Evolutionary conservation across 1,140 invertebrate genomes (phyloP).

Genomic region (Cylas formicarius): DNA sequence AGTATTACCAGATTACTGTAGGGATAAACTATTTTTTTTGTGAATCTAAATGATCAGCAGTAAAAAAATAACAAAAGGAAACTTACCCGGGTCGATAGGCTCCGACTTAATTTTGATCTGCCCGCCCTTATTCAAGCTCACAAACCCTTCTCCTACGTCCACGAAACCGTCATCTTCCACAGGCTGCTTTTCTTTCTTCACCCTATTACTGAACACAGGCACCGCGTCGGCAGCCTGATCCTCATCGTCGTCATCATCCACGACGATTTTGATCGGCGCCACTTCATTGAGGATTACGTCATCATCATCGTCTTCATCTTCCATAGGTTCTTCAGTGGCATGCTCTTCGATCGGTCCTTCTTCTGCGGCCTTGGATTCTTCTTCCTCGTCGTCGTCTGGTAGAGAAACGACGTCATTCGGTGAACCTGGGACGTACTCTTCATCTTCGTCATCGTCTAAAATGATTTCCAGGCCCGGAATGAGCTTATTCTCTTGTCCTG

Average conservation of each 20-base stretch:
- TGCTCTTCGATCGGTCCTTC: conserved; percentile 12
- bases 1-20: too few species aligned
- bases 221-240: conserved; percentile 41
- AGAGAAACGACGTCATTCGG: conserved; percentile 22
- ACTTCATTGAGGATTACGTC: conserved; percentile 51
- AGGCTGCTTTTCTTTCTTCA: conserved; percentile 39
- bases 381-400: conserved; percentile 34
- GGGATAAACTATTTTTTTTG: not conserved
- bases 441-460: conserved; percentile 39
- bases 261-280: conserved; percentile 40
- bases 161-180: conserved; percentile 41
- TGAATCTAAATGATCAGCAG: conserved; percentile 11
- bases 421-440: conserved; percentile 31
- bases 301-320: conserved; percentile 43
- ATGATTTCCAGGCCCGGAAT: conserved; percentile 35
- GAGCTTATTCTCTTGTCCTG: conserved; percentile 18
- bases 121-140: conserved; percentile 35
- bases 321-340: conserved; percentile 15
- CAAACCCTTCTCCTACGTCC: conserved; percentile 35
- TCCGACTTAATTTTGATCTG: conserved; percentile 52
- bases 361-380: conserved; percentile 28
- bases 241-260: conserved; percentile 46
- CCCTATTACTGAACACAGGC: not conserved
- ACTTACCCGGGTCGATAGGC: conserved; percentile 51
- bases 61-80: conserved; percentile 11